Percentiles rank a stretch among this genome's conserved stretches.
Conservation (phyloP, 2,113 vertebrate species). For the Otus sunia region DNA sequence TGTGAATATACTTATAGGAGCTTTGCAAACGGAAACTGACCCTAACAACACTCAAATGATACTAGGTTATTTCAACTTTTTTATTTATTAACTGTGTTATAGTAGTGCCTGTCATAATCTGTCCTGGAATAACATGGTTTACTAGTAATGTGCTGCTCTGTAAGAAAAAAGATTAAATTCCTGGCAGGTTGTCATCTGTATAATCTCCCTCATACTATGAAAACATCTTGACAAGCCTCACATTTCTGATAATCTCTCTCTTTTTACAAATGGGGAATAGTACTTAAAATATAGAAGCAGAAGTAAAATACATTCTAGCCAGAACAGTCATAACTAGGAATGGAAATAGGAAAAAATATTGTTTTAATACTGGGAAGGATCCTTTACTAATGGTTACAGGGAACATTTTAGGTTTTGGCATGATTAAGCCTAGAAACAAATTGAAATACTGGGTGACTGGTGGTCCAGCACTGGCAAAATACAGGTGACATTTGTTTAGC, state of each 20-base stretch:
- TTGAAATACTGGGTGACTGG: not conserved
- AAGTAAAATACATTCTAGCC: not conserved
- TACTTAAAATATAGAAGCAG: not conserved
- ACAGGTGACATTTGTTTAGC: not conserved
- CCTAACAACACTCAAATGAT: constrained; percentile 97
- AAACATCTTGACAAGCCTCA: not conserved
- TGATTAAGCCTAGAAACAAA: not conserved
- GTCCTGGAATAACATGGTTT: not conserved
- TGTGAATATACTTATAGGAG: constrained; percentile 95
- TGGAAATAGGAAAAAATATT: not conserved
- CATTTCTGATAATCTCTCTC: not conserved
- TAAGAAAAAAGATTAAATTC: not conserved
- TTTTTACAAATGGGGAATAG: not conserved
- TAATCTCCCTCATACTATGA: not conserved
- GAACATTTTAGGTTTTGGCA: not conserved
- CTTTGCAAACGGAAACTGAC: constrained; percentile 94
- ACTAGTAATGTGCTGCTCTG: not conserved
- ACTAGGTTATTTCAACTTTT: constrained; percentile 79
- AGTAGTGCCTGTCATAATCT: not conserved
- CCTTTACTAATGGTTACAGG: not conserved
- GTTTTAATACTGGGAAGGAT: not conserved
- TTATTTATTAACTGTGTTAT: not conserved
- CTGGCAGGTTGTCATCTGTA: not conserved
- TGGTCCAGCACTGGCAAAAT: not conserved
- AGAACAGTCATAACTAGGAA: not conserved